Percentiles rank a stretch among this genome's conserved stretches.
Conservation (phyloP, 2,113 vertebrate species). For the Sigmodon hispidus region DNA sequence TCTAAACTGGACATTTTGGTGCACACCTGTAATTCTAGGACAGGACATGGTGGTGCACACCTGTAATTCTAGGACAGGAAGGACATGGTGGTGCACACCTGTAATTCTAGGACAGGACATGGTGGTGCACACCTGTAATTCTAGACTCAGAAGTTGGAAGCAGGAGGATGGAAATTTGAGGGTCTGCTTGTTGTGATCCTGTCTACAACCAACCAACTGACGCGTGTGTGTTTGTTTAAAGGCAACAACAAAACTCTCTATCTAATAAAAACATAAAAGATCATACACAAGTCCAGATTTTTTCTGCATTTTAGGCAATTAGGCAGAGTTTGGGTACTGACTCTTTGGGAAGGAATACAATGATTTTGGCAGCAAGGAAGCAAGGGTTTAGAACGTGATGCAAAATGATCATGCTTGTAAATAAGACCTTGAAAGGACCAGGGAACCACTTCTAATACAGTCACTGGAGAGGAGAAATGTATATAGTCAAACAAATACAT, state of each 20-base stretch:
- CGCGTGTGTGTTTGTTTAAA: not conserved
- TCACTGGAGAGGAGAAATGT: not conserved
- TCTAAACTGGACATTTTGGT: not conserved
- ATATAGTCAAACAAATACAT: not conserved
- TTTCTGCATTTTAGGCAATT: conserved; percentile 12
- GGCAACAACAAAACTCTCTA: not conserved
- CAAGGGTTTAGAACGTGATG: not conserved
- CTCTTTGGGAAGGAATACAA: conserved; percentile 31
- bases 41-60: not conserved
- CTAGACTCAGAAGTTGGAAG: not conserved
- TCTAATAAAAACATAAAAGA: not conserved
- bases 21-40: not conserved
- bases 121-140: not conserved
- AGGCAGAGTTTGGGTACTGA: not conserved
- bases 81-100: not conserved
- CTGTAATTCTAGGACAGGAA: not conserved
- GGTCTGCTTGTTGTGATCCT: not conserved
- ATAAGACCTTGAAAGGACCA: not conserved
- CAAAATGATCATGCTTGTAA: not conserved
- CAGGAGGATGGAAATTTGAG: not conserved
- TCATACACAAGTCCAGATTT: not conserved
- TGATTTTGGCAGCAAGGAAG: not conserved
- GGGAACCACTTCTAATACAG: not conserved
- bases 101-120: not conserved
- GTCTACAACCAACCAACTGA: not conserved